These are phyloP conservation scores for Sisor rabdophorus DNA, from an alignment of 2,113 vertebrate species.

Conservation along the genomic window DNA sequence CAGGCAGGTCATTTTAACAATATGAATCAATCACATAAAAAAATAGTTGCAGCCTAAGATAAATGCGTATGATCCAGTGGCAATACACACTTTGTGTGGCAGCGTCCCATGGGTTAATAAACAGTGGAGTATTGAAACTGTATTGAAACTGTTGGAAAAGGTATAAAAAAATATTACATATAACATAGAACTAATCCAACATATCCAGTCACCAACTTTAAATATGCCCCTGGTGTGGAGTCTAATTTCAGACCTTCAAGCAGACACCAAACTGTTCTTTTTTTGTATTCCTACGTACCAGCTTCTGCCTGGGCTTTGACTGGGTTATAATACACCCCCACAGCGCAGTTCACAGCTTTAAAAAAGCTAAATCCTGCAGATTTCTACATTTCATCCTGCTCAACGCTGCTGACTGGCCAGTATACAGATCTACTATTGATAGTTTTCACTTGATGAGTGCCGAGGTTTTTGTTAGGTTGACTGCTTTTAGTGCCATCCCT, in stretches of 20 bases:
- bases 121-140: not conserved
- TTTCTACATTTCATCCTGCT: slow-evolving; percentile 16
- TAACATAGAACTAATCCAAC: not conserved
- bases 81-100: not conserved
- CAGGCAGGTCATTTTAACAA: not conserved
- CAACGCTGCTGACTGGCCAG: slow-evolving; percentile 13
- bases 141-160: not conserved
- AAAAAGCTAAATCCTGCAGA: slow-evolving; percentile 30
- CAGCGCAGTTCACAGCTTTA: slow-evolving; percentile 20
- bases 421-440: slow-evolving; percentile 29
- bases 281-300: slow-evolving; percentile 11
- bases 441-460: not conserved
- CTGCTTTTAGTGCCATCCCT: not conserved
- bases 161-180: not conserved
- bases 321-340: slow-evolving; percentile 22
- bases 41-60: not conserved
- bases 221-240: not conserved
- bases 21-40: not conserved
- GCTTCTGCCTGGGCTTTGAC: slow-evolving; percentile 6
- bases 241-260: slow-evolving; percentile 10
- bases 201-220: not conserved
- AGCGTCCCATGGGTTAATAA: not conserved
- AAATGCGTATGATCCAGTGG: not conserved
- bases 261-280: slow-evolving; percentile 7
- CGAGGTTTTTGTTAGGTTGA: slow-evolving; percentile 27